These are phyloP conservation scores for Reinhardtius hippoglossoides DNA, from an alignment of 2,113 vertebrate genomes.

Conservation along the genomic window DNA sequence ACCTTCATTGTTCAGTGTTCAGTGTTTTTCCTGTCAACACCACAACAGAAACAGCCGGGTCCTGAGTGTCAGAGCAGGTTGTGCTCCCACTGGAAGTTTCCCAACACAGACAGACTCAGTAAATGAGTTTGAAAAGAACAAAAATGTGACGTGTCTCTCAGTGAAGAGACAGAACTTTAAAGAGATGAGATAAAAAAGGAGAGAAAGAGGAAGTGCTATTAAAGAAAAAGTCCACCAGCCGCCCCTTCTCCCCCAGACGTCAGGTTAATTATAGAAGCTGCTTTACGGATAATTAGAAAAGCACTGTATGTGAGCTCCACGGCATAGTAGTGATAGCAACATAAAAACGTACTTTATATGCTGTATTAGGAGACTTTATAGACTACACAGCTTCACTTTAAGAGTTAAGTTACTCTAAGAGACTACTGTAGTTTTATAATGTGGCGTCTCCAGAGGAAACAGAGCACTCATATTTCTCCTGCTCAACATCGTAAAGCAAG, in stretches of 20 bases:
- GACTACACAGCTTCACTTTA: slow-evolving; percentile 34
- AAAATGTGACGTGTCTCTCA: slow-evolving; percentile 1
- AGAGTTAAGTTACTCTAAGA: slow-evolving; percentile 36
- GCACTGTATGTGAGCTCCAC: neutral
- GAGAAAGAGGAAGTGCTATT: neutral
- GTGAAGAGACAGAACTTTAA: neutral
- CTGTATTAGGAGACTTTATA: slow-evolving; percentile 9
- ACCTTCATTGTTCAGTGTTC: slow-evolving; percentile 47
- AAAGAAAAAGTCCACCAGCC: neutral
- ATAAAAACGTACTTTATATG: slow-evolving; percentile 52
- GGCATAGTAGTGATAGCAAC: slow-evolving; percentile 1
- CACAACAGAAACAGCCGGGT: slow-evolving; percentile 36
- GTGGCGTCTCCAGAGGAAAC: slow-evolving; percentile 9
- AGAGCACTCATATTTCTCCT: slow-evolving; percentile 5
- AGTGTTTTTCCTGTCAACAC: slow-evolving; percentile 62
- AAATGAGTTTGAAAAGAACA: slow-evolving; percentile 27
- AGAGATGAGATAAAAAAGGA: neutral
- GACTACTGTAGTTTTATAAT: slow-evolving; percentile 32
- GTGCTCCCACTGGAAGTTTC: neutral
- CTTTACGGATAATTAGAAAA: slow-evolving; percentile 12
- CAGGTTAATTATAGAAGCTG: slow-evolving; percentile 31
- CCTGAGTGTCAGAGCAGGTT: neutral
- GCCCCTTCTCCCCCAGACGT: neutral
- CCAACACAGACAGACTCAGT: neutral
- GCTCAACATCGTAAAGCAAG: slow-evolving; percentile 23